Conservation (phyloP, 2,888 invertebrate genomes). For the Lutraria lutraria region DNA sequence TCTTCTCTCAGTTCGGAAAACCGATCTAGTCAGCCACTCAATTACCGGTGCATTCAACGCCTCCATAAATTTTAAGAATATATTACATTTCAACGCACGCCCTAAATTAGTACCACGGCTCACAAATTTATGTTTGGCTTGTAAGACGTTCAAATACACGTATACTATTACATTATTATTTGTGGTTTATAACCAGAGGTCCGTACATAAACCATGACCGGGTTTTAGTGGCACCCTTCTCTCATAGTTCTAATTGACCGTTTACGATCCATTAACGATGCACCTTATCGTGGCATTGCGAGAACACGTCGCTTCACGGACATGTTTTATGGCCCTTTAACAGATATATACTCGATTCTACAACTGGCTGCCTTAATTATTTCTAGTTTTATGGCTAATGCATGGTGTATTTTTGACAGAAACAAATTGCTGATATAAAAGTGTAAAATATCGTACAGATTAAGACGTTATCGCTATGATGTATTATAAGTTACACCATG, state of each 20-base stretch:
- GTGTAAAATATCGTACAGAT: slow-evolving; percentile 53
- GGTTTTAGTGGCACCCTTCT: slow-evolving; percentile 42
- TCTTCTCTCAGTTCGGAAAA: no score
- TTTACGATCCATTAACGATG: slow-evolving; percentile 55
- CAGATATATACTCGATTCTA: slow-evolving; percentile 49
- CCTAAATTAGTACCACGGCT: background rate
- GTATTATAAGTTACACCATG: slow-evolving; percentile 50
- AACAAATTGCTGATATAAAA: slow-evolving; percentile 65
- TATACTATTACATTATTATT: background rate
- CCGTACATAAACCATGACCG: slow-evolving; percentile 2
- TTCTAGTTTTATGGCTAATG: slow-evolving; percentile 57
- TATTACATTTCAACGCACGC: background rate
- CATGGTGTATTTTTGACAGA: slow-evolving; percentile 57
- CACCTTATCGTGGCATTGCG: slow-evolving; percentile 53
- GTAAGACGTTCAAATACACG: background rate
- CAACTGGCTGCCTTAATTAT: slow-evolving; percentile 51
- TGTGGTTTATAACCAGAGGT: background rate
- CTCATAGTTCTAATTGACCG: slow-evolving; percentile 48
- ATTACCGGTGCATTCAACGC: no score
- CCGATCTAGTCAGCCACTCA: no score
- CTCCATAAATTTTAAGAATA: no score
- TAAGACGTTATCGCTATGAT: slow-evolving; percentile 63
- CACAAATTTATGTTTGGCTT: background rate
- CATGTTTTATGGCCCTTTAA: slow-evolving; percentile 55
- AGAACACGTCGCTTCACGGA: slow-evolving; percentile 28